Percentiles rank a stretch among this genome's conserved stretches.
Evolutionary conservation across 64 coral and sea anemone genomes (phyloP).

Genomic region (Catalaphyllia jardinei): DNA sequence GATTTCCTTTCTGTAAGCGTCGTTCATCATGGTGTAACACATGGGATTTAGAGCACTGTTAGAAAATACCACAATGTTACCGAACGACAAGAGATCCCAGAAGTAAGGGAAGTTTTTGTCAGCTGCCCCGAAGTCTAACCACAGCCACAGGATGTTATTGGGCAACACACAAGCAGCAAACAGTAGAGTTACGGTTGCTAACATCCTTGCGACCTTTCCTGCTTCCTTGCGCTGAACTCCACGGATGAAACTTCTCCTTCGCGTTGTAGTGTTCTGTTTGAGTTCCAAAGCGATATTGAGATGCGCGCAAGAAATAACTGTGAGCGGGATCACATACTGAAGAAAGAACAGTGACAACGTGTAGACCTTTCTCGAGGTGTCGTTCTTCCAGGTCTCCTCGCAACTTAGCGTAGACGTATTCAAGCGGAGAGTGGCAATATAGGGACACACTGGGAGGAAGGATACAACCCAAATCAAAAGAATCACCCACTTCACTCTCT

Average conservation of each 20-base stretch:
- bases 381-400: conserved; percentile 40
- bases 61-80: conserved; percentile 14
- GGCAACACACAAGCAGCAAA: conserved; percentile 44
- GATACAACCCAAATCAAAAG: conserved; percentile 44
- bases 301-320: conserved; percentile 44
- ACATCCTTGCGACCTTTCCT: conserved; percentile 3
- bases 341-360: conserved; percentile 50
- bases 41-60: conserved; percentile 44
- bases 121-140: conserved; percentile 33
- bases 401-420: conserved; percentile 3
- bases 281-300: conserved; percentile 43
- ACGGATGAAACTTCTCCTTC: not conserved
- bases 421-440: conserved; percentile 21
- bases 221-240: not conserved
- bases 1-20: not conserved
- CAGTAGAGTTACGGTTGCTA: not conserved
- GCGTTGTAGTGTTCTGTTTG: not conserved
- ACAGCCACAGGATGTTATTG: conserved; percentile 28
- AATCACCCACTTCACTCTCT: conserved; percentile 35
- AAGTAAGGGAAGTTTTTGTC: conserved; percentile 22
- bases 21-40: conserved; percentile 25
- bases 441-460: conserved; percentile 42
- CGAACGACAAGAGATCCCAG: not conserved
- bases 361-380: conserved; percentile 22
- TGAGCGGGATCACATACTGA: conserved; percentile 52